These are phyloP conservation scores for human (Homo sapiens) DNA, from an alignment of 2,113 vertebrate species.

Conservation along the genomic window GRCh38 chr3:20005501-20006000, in stretches of 20 bases:
- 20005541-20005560: background rate
- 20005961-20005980: too few relatives aligned
- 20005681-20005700: background rate
- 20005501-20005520: background rate
- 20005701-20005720: background rate
- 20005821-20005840: background rate
- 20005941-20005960: background rate
- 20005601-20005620: background rate
- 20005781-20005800: background rate
- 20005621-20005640: background rate
- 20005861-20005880: too few relatives aligned
- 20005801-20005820: background rate
- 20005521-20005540: background rate
- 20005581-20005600: background rate
- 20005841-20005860: too few relatives aligned
- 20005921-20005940: background rate
- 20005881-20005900: background rate
- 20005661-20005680: background rate
- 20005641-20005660: too few relatives aligned
- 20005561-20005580: background rate
- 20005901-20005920: background rate
- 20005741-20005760: background rate
- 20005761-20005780: background rate
- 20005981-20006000: too few relatives aligned
- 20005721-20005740: background rate